These are phyloP conservation scores for Aphaenogaster ashmeadi DNA, from an alignment of 1,140 invertebrate genomes.

Conservation along the genomic window DNA sequence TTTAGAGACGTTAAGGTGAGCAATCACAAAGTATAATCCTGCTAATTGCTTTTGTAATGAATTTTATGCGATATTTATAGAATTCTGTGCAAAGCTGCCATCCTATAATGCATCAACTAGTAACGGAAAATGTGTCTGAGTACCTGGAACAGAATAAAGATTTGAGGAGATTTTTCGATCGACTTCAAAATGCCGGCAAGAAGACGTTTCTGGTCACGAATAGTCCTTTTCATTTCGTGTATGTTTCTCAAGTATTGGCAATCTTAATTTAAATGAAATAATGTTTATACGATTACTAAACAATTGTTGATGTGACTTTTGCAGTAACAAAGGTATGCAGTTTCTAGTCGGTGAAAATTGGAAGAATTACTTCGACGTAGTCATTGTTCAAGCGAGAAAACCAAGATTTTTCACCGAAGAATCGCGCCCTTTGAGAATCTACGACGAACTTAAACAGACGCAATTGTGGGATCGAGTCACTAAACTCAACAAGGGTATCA, in stretches of 20 bases:
- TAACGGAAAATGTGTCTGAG: conserved; percentile 92
- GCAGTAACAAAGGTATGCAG: conserved; percentile 96
- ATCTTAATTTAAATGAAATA: conserved; percentile 7
- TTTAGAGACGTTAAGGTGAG: conserved; percentile 97
- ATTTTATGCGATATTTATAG: conserved; percentile 85
- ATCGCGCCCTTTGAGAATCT: conserved; percentile 95
- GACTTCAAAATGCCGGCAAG: conserved; percentile 92
- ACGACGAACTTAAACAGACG: conserved; percentile 93
- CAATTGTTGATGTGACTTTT: conserved; percentile 73
- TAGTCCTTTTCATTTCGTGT: conserved; percentile 99
- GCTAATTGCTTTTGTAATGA: conserved; percentile 22
- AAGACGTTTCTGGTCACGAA: conserved; percentile 99
- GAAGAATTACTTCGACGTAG: conserved; percentile 97
- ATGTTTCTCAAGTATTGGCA: conserved; percentile 86
- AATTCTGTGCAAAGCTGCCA: conserved; percentile 96
- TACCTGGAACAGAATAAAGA: conserved; percentile 94
- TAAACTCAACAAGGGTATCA: conserved; percentile 94
- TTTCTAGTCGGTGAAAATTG: conserved; percentile 96
- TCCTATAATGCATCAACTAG: conserved; percentile 95
- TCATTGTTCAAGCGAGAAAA: conserved; percentile 98
- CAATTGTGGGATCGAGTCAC: conserved; percentile 97
- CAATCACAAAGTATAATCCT: background rate
- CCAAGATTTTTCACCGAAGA: conserved; percentile 98
- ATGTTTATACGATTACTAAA: conserved; percentile 1
- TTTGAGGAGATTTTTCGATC: conserved; percentile 92